A percentile compares a stretch with the other conserved stretches of the same genome.
Evolutionary conservation across 37 sponge, comb jelly and placozoan genomes (phyloP).

Genomic region (Eunapius fragilis): DNA sequence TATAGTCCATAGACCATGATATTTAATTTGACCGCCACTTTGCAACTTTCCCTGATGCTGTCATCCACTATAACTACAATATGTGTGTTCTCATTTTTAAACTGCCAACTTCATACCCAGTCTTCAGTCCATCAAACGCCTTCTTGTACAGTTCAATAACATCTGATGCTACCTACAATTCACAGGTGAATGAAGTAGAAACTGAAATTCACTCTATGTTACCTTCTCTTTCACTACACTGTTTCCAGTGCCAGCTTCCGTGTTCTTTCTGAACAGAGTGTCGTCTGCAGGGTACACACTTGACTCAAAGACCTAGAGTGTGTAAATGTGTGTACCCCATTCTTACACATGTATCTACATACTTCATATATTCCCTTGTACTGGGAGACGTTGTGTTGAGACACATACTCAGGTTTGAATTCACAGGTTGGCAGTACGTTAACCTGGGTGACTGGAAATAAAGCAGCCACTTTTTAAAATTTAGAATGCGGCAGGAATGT

Average conservation of each 20-base stretch:
- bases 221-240: neutral
- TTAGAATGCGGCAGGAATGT: no score
- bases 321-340: neutral
- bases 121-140: conserved; percentile 11
- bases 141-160: conserved; percentile 27
- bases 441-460: conserved; percentile 22
- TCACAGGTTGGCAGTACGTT: conserved; percentile 48
- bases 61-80: neutral
- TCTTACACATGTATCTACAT: neutral
- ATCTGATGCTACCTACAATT: neutral
- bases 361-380: neutral
- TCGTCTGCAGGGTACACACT: conserved; percentile 50
- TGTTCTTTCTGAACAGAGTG: conserved; percentile 32
- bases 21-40: no score
- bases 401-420: conserved; percentile 31
- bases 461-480: neutral
- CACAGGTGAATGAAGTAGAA: neutral
- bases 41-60: neutral
- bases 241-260: conserved; percentile 4
- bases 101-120: neutral
- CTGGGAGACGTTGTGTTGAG: neutral
- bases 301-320: neutral
- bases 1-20: no score
- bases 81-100: neutral
- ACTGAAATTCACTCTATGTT: neutral